These are phyloP conservation scores for Cantharis rustica DNA, from an alignment of 2,888 invertebrate species.

Conservation along the genomic window DNA sequence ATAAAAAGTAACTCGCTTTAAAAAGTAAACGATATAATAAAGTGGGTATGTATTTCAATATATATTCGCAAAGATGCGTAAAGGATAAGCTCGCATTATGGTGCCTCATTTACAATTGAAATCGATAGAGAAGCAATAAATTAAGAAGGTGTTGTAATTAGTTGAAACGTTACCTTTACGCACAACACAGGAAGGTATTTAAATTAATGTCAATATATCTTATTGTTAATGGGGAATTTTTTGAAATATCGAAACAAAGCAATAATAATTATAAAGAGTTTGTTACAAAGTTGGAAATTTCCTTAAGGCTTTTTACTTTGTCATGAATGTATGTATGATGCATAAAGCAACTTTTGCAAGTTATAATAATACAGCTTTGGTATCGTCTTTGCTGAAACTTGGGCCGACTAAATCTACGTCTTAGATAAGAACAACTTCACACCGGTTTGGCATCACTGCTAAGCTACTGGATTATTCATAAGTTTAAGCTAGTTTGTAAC, in stretches of 20 bases:
- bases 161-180: background rate
- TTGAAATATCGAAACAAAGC: background rate
- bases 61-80: background rate
- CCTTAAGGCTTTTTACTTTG: constrained; percentile 35
- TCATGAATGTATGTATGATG: constrained; percentile 54
- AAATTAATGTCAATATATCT: background rate
- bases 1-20: background rate
- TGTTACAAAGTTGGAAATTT: constrained; percentile 19
- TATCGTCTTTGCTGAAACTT: constrained; percentile 45
- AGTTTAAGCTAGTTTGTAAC: constrained; percentile 54
- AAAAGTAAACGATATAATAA: constrained; percentile 1
- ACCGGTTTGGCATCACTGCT: constrained; percentile 52
- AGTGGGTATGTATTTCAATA: background rate
- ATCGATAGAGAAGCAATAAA: background rate
- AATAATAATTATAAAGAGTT: background rate
- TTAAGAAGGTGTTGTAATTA: constrained; percentile 1
- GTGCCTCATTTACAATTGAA: background rate
- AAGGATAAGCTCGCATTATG: background rate
- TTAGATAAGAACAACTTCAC: constrained; percentile 54
- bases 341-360: constrained; percentile 46
- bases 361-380: constrained; percentile 52
- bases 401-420: constrained; percentile 51
- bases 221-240: background rate
- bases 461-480: constrained; percentile 56
- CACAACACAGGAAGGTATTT: background rate